Base-by-base conservation (phyloP, 2,888 invertebrate species). In the Clanis bilineata region DNA sequence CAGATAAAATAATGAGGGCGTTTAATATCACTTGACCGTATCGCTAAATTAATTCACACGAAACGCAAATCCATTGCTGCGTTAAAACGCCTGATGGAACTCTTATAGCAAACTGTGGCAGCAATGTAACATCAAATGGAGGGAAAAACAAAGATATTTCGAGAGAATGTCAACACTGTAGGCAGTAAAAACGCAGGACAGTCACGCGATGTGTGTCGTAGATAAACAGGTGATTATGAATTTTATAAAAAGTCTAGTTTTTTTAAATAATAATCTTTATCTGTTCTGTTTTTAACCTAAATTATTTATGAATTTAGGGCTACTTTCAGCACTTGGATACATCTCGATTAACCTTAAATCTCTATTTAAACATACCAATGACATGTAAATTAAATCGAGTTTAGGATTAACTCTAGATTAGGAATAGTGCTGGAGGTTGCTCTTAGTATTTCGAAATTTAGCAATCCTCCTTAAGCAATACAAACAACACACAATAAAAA, bases 1-100 rank as follows among this genome's bases (percentile, higher is more conserved):
- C 59, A 82, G 85, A 86, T 87, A 86, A 77, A 73, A 70, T 64
- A 70, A 77, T 67, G 69, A 80, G 79, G 75, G 73, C 70, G 62
- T 72, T 78, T 69, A 79, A 68, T 23, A 51, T 58, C 39, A 15
- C 12, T 7, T 18, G 28, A 62, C 63, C 60, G 58, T 28, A 57
- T 61, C 59, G 47, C 38, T 57, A 56, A 60, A 60, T 63, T 70
- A 66, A 65, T 64, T 63, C 57, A 67, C 66, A 61, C 43, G 62
- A 18, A 66, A 65, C 62, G 59, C 1, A 23, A 21, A 7, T 68
- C 64, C 75, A 78, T 66, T 62, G 74, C 65, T 57, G 59, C 61
- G 54, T 62, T 59, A 36, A 43, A 72, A 65, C 72, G 76, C 76
- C 74, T 76, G 41, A 22, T 7, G 18, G 55, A 69, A 71, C 64